Conservation (phyloP, 2,797 vertebrate species). For the Enteromius thamalakanensis region DNA sequence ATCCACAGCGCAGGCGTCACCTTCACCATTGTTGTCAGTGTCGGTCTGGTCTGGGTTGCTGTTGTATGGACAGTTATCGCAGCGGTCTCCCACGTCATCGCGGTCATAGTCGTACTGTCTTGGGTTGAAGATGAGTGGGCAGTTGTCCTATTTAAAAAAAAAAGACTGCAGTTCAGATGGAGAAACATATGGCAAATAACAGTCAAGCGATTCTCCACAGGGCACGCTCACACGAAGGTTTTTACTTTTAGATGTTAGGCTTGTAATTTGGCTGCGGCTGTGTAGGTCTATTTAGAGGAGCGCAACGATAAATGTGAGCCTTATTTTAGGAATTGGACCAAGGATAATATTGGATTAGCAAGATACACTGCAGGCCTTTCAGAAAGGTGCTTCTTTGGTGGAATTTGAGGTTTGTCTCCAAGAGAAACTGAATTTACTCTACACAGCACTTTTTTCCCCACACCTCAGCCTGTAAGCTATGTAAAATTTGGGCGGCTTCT, state of each 20-base stretch:
- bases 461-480: constrained; percentile 57
- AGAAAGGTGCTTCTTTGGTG: constrained; percentile 64
- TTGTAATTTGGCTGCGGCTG: constrained; percentile 60
- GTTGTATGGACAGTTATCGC: constrained; percentile 97
- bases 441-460: constrained; percentile 50
- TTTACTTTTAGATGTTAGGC: constrained; percentile 55
- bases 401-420: constrained; percentile 74
- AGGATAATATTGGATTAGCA: constrained; percentile 69
- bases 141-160: constrained; percentile 88
- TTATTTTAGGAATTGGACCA: constrained; percentile 68
- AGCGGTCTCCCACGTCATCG: constrained; percentile 95
- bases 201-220: constrained; percentile 7
- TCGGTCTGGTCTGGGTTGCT: constrained; percentile 97
- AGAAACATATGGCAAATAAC: constrained; percentile 28
- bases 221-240: constrained; percentile 36
- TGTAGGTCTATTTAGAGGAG: constrained; percentile 60
- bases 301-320: constrained; percentile 65
- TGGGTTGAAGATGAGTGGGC: constrained; percentile 94
- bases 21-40: constrained; percentile 94
- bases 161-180: constrained; percentile 31
- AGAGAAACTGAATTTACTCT: constrained; percentile 70
- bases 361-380: constrained; percentile 66
- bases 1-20: constrained; percentile 93
- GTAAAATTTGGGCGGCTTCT: not conserved
- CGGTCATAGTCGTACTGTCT: constrained; percentile 97